Percentiles rank a stretch among this genome's conserved stretches.
Evolutionary conservation across 2,888 invertebrate genomes (phyloP).

Genomic region (Coenonympha glycerion): DNA sequence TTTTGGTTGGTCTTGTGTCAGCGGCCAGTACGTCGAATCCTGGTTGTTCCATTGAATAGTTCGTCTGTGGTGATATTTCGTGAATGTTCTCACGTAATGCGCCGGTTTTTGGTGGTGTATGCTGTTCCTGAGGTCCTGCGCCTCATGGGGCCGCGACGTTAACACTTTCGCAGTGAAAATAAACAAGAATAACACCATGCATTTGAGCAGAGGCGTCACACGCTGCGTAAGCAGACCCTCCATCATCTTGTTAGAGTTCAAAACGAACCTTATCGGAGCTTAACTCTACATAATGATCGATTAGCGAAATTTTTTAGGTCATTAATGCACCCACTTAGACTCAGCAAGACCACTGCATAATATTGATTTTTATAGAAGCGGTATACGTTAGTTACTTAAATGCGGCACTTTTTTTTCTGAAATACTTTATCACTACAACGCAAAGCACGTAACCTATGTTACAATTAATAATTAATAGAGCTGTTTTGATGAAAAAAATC

Average conservation of each 20-base stretch:
- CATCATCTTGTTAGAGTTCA: conserved; percentile 39
- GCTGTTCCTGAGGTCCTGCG: conserved; percentile 50
- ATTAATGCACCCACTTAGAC: conserved; percentile 37
- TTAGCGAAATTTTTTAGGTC: conserved; percentile 23
- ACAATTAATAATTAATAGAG: neutral
- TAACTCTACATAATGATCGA: conserved; percentile 22
- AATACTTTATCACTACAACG: too few species aligned
- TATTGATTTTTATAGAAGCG: conserved; percentile 36
- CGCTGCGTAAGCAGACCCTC: conserved; percentile 57
- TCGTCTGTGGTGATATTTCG: conserved; percentile 67
- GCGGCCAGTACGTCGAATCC: conserved; percentile 45
- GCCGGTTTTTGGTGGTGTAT: conserved; percentile 58
- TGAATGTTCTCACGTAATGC: conserved; percentile 67
- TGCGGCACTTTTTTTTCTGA: conserved; percentile 22
- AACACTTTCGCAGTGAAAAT: conserved; percentile 69
- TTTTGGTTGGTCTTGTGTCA: conserved; percentile 42
- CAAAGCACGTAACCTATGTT: conserved; percentile 5
- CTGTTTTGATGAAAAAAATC: conserved; percentile 2
- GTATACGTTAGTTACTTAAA: conserved; percentile 16
- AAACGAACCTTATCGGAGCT: neutral
- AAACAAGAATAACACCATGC: conserved; percentile 63
- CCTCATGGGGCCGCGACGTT: conserved; percentile 62
- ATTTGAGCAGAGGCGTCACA: conserved; percentile 64
- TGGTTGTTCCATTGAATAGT: conserved; percentile 58
- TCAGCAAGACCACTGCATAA: conserved; percentile 55